These are phyloP conservation scores for Sesamia inferens DNA, from an alignment of 2,888 invertebrate species.

Conservation along the genomic window DNA sequence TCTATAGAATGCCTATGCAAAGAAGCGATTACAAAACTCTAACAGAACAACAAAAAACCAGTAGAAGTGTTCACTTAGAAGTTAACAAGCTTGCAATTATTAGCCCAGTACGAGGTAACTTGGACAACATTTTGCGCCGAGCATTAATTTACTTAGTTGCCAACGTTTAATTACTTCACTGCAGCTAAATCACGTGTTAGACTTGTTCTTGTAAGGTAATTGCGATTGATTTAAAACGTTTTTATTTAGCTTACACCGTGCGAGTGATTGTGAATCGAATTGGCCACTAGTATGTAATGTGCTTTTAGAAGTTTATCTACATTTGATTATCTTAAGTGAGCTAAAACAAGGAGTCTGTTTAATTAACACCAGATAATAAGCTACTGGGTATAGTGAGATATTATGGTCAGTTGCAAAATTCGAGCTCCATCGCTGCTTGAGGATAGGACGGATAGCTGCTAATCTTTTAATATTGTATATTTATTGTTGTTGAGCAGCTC, in stretches of 20 bases:
- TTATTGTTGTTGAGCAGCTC: too few relatives aligned
- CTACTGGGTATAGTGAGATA: background rate
- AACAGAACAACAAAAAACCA: slow-evolving; percentile 29
- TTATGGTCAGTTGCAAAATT: background rate
- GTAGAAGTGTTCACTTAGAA: slow-evolving; percentile 24
- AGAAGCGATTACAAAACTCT: background rate
- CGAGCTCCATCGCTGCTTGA: background rate
- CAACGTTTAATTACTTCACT: slow-evolving; percentile 61
- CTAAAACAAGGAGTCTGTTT: background rate
- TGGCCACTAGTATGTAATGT: background rate
- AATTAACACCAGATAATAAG: background rate
- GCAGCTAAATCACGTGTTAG: slow-evolving; percentile 70
- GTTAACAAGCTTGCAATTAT: slow-evolving; percentile 66
- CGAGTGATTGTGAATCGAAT: slow-evolving; percentile 9
- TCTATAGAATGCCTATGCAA: background rate
- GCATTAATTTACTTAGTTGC: slow-evolving; percentile 69
- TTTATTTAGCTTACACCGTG: slow-evolving; percentile 41
- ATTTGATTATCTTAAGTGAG: background rate
- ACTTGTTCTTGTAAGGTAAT: slow-evolving; percentile 65
- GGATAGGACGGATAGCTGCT: background rate
- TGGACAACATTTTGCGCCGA: slow-evolving; percentile 70
- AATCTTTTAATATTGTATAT: background rate
- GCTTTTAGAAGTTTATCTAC: slow-evolving; percentile 1
- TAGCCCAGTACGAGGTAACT: slow-evolving; percentile 64
- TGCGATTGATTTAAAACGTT: slow-evolving; percentile 61